Conservation (phyloP, 2,888 invertebrate species). For the Rotaria magnacalcarata region DNA sequence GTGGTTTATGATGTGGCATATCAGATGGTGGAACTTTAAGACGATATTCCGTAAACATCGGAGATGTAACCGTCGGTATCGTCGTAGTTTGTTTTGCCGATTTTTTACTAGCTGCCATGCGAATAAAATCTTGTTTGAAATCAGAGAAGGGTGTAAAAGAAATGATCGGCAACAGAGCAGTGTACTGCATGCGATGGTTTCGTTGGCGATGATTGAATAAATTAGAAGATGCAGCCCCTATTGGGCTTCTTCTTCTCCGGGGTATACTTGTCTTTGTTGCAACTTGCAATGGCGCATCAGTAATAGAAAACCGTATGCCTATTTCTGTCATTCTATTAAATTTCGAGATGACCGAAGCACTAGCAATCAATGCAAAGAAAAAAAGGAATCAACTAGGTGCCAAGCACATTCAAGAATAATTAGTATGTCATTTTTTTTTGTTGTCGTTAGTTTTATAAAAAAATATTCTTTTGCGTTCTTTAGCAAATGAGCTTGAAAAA, state of each 20-base stretch:
- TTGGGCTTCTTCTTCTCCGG: not conserved
- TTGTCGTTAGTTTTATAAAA: not conserved
- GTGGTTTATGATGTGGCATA: not conserved
- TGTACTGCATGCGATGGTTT: not conserved
- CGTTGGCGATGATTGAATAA: constrained; percentile 1
- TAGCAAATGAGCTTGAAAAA: not conserved
- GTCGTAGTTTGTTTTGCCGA: not conserved
- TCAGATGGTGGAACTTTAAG: not conserved
- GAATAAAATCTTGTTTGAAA: not conserved
- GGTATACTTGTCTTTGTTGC: not conserved
- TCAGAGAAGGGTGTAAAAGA: not conserved
- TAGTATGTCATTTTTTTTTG: not conserved
- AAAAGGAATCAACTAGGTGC: not conserved
- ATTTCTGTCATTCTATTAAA: not conserved
- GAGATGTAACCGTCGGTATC: not conserved
- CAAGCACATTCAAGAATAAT: not conserved
- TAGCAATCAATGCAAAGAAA: not conserved
- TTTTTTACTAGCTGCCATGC: not conserved
- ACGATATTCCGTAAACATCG: not conserved
- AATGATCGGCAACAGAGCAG: not conserved
- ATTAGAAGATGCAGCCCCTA: not conserved
- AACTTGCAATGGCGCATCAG: not conserved
- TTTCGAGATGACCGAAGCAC: not conserved
- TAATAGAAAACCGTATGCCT: not conserved
- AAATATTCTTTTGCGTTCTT: not conserved